Evolutionary conservation across 2,888 invertebrate species (phyloP).

Genomic region (Drosophila setosimentum): DNA sequence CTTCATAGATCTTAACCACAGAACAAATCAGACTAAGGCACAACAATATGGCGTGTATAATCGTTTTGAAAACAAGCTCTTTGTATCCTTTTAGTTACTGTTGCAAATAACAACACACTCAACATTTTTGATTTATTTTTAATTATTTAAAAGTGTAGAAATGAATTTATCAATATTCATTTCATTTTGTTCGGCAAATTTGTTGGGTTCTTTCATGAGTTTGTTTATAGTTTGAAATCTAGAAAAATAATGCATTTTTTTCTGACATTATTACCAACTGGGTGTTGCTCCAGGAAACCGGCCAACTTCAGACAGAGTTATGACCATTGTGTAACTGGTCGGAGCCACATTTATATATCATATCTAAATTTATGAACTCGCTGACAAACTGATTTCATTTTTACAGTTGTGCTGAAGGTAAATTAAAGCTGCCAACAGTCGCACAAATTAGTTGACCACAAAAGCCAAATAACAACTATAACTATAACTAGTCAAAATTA

Average conservation of each 20-base stretch:
- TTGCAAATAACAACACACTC: neutral
- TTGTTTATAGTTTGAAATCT: neutral
- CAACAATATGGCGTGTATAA: slow-evolving; percentile 2
- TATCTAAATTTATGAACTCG: slow-evolving; percentile 13
- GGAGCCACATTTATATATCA: neutral
- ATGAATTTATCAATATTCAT: neutral
- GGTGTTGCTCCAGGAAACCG: neutral
- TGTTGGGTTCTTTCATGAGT: neutral
- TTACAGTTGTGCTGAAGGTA: slow-evolving; percentile 22
- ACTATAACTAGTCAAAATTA: slow-evolving; percentile 67
- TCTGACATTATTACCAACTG: neutral
- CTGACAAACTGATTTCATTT: slow-evolving; percentile 6
- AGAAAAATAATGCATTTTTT: neutral
- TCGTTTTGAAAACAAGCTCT: neutral
- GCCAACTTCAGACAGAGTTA: neutral
- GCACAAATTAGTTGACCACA: slow-evolving; percentile 68
- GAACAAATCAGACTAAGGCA: slow-evolving; percentile 29
- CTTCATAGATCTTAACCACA: slow-evolving; percentile 36
- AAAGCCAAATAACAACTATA: slow-evolving; percentile 38
- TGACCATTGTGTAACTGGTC: neutral
- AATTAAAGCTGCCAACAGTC: slow-evolving; percentile 59
- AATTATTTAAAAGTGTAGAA: neutral
- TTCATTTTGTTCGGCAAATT: neutral
- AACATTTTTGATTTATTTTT: neutral
- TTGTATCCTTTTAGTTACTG: neutral